Conservation (phyloP, 2,888 invertebrate genomes). For the Epinotia brunnichana region DNA sequence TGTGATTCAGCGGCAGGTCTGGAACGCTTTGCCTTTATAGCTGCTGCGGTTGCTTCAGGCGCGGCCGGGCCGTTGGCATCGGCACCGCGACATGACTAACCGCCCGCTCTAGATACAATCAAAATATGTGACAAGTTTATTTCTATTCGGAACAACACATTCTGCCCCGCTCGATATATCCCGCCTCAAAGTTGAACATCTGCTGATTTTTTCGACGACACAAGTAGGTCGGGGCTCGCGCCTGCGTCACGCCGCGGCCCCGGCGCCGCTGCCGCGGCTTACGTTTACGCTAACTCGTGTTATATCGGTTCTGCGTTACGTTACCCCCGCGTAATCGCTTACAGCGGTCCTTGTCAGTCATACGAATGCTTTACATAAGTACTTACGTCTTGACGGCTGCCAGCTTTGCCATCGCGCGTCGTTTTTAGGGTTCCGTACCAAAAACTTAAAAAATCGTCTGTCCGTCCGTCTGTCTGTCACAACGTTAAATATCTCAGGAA, state of each 20-base stretch:
- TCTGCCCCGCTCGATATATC: constrained; percentile 79
- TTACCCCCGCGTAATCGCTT: constrained; percentile 55
- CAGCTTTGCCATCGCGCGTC: constrained; percentile 11
- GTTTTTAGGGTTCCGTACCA: no score
- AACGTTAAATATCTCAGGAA: no score
- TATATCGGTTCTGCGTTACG: constrained; percentile 63
- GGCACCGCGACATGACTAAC: constrained; percentile 80
- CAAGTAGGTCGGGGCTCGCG: constrained; percentile 82
- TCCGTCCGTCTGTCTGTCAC: no score
- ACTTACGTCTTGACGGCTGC: constrained; percentile 20
- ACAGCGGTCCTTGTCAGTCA: constrained; percentile 42
- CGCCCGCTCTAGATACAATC: constrained; percentile 83
- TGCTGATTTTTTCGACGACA: constrained; percentile 82
- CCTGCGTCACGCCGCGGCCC: constrained; percentile 76
- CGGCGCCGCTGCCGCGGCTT: constrained; percentile 61
- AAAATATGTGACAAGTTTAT: constrained; percentile 84
- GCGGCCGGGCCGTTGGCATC: constrained; percentile 81
- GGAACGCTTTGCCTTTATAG: constrained; percentile 81
- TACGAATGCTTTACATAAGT: constrained; percentile 33
- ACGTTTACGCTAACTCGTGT: constrained; percentile 76
- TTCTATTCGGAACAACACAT: constrained; percentile 83
- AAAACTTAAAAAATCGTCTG: no score
- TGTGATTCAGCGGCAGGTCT: constrained; percentile 72
- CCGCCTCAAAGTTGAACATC: constrained; percentile 79
- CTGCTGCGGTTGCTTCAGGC: constrained; percentile 62